These are phyloP conservation scores for Troglohyphantes excavatus DNA, from an alignment of 2,888 invertebrate genomes.

Conservation along the genomic window DNA sequence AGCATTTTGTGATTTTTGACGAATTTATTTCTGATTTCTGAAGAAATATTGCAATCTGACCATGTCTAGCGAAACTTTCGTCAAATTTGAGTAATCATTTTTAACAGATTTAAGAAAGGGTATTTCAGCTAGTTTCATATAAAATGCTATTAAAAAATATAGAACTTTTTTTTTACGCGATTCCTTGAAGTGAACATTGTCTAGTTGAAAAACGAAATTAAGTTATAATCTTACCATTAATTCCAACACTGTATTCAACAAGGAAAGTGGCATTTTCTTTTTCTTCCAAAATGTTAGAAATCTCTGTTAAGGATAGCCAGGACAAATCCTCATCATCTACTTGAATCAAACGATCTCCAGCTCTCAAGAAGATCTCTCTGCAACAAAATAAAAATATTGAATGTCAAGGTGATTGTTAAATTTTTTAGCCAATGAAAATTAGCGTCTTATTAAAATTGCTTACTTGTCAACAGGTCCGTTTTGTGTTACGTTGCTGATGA, in stretches of 20 bases:
- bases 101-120: too few species aligned
- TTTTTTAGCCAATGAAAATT: neutral
- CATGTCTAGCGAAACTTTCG: too few species aligned
- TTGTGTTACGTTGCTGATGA: constrained; percentile 24
- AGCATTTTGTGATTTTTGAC: too few species aligned
- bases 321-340: constrained; percentile 32
- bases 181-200: too few species aligned
- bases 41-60: too few species aligned
- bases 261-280: constrained; percentile 38
- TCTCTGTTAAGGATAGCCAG: constrained; percentile 44
- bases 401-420: neutral
- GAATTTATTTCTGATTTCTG: too few species aligned
- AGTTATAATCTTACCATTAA: constrained; percentile 61
- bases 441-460: neutral
- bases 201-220: too few species aligned
- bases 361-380: constrained; percentile 19
- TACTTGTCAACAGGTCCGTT: constrained; percentile 36
- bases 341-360: constrained; percentile 50
- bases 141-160: too few species aligned
- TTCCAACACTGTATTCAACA: constrained; percentile 44
- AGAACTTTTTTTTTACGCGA: too few species aligned
- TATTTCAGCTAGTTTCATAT: too few species aligned
- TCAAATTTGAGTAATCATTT: too few species aligned
- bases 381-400: neutral
- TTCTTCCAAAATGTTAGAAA: constrained; percentile 25